Base-by-base conservation (phyloP, 1,140 invertebrate species). In the Acromyrmex heyeri region DNA sequence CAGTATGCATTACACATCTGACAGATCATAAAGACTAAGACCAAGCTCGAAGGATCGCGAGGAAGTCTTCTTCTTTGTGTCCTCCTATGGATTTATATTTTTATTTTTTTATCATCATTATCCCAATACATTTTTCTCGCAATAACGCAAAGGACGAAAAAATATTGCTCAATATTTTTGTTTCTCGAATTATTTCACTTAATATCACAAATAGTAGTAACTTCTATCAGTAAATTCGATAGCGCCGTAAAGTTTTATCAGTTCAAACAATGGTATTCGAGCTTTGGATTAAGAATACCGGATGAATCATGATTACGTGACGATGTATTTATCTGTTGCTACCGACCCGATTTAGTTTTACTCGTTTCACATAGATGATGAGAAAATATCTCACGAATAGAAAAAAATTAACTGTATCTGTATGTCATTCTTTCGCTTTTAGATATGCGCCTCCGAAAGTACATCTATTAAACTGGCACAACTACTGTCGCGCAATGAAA, bases 301-400 rank as follows among this genome's bases (percentile, higher is more conserved):
- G 57, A 88, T 89, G 88, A 89, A 77, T 89, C 88, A 89, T 61
- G 30, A 65, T 77, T 77, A 86, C 73, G 62, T 86, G 53, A 61
- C 73, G 44, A 62, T 50, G 57, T 50, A 3, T 59, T 86, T 89
- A 86, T 89, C 81, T 61, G n/a, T 38, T 16, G 50, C 75, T 62
- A 77, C 44, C 48, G 83, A 38, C 50, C 34, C 57, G 70, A 21
- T 12, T 85, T 72, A 65, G 12, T 88, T 77, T 62, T 53, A 30
- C 27, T 48, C 27, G 21, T 86, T 79, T 24, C 55, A 27, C 16
- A 8, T 5, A 50, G 6, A 61, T 14, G 3, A 82, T n/a, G 30
- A 21, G 34, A 70, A 59, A 72, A 44, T 14, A 5, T 30, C 18
- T 12, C 6, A 16, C 2, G 10, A 65, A 57, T 57, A 30, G 14